Evolutionary conservation across 2,888 invertebrate species (phyloP), one percentile per base, ranked within the genome.

Genomic region (Autographa gamma): DNA sequence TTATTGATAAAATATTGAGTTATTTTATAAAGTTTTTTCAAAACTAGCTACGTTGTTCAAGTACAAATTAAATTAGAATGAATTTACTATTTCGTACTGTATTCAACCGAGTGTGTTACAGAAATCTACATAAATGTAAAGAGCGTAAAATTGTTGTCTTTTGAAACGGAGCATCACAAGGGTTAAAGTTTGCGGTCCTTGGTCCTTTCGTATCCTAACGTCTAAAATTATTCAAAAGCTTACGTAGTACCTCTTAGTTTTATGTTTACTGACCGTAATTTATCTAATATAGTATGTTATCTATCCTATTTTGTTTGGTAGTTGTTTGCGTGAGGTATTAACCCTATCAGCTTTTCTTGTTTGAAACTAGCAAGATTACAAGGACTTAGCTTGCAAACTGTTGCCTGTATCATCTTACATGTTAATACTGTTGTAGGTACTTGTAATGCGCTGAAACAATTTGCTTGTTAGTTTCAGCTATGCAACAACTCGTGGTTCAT

Each of bases 221-320:
- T 19, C 54, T 25, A 77, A 80, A 80, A 80, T 85, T 85, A 82
- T 82, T 85, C 85, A 82, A 78, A 83, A 85, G 83, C 82, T 82
- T 76, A 83, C 78, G 59, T 43, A 61, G 75, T 67, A 69, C 63
- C 58, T 76, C 54, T 48, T 60, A 74, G 67, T 76, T 62, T 75
- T 63, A 58, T 82, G 85, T 82, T 82, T 82, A 77, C 80, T 56
- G 71, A 77, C 85, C 85, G 84, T 83, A 81, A 85, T 83, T 84
- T 80, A 85, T 83, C 69, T 79, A 58, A 67, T 31, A 31, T 54
- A 64, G 78, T 76, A 58, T 70, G 71, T 65, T 80, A 85, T 80
- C 79, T 75, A 66, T 81, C 76, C 76, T 73, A 76, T 83, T 77
- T 79, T 77, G 63, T 73, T 73, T 67, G 65, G 13, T 72, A 73